Evolutionary conservation across 1,140 invertebrate genomes (phyloP).

Genomic region (Yoshiicerus persimilis): DNA sequence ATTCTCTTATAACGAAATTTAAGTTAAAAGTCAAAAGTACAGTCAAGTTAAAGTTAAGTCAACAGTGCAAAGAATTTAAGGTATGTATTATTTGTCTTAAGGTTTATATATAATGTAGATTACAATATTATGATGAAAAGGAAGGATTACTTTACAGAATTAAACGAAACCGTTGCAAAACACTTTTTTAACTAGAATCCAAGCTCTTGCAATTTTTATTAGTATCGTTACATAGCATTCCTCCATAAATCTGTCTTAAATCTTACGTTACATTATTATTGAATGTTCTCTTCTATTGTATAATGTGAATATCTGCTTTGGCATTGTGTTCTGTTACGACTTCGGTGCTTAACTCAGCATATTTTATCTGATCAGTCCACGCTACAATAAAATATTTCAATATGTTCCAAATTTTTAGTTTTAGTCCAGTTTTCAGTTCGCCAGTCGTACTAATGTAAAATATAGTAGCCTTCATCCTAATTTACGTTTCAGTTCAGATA

Average conservation of each 20-base stretch:
- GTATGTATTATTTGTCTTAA: neutral
- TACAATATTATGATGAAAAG: neutral
- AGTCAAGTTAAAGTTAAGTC: neutral
- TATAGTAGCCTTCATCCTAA: no score
- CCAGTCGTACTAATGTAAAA: no score
- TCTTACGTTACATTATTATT: neutral
- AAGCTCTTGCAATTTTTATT: neutral
- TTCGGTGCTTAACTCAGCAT: neutral
- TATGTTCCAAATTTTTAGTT: no score
- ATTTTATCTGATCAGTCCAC: no score
- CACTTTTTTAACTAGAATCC: neutral
- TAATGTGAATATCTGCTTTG: no score
- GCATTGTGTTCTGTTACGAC: no score
- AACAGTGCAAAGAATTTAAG: neutral
- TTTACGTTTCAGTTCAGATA: no score
- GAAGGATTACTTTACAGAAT: neutral
- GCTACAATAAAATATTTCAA: no score
- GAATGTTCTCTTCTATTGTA: neutral
- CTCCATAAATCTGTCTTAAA: neutral
- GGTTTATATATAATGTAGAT: neutral
- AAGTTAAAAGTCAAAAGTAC: neutral
- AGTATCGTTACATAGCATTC: neutral
- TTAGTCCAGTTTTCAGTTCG: no score
- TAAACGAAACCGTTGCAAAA: slow-evolving; percentile 1
- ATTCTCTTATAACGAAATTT: neutral